These are phyloP conservation scores for Geopemphigus sp. DNA, from an alignment of 1,140 invertebrate species.

Conservation along the genomic window DNA sequence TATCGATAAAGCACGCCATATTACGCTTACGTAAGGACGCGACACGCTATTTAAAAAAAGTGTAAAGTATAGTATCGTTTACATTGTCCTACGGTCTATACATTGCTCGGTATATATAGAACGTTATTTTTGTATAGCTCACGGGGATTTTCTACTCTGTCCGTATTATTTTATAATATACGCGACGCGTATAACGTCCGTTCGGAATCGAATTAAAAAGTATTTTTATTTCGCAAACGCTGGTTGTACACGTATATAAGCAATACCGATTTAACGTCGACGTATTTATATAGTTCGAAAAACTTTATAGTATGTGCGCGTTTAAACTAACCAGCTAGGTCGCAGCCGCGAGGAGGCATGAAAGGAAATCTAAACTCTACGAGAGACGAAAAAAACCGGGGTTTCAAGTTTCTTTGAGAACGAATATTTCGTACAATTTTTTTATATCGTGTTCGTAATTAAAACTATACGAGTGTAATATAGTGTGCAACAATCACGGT, in stretches of 20 bases:
- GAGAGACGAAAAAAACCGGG: conserved; percentile 1
- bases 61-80: too few species aligned
- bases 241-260: not conserved
- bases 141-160: too few species aligned
- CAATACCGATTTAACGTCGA: not conserved
- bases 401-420: conserved; percentile 27
- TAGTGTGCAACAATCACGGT: not conserved
- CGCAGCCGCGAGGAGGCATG: not conserved
- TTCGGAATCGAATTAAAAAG: not conserved
- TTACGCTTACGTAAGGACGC: too few species aligned
- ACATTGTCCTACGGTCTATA: too few species aligned
- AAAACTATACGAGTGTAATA: not conserved
- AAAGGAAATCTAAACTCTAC: conserved; percentile 31
- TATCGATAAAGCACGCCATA: too few species aligned
- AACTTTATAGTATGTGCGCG: not conserved
- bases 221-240: not conserved
- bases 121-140: too few species aligned
- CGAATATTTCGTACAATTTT: conserved; percentile 17
- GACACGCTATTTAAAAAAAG: too few species aligned
- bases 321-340: not conserved
- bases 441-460: not conserved
- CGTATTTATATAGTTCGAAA: not conserved
- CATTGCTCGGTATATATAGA: too few species aligned
- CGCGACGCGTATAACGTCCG: not conserved
- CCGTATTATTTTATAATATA: too few species aligned